Evolutionary conservation across 2,113 vertebrate species (phyloP).

Genomic region (Neotoma lepida): DNA sequence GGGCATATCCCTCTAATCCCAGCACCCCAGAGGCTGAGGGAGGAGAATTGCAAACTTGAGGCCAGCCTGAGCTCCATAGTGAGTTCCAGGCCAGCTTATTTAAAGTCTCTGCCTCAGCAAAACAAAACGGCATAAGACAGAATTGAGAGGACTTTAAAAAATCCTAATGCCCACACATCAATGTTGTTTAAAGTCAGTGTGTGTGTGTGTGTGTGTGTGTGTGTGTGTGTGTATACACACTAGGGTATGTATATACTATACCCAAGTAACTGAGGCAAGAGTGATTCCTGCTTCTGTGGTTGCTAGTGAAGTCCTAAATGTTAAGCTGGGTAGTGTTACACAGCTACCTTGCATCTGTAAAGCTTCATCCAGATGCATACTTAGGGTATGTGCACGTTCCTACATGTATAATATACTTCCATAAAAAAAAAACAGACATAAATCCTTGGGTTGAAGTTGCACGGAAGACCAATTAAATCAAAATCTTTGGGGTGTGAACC

Average conservation of each 20-base stretch:
- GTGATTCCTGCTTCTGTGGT: neutral
- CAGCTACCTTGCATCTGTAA: neutral
- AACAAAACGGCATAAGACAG: neutral
- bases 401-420: conserved; percentile 40
- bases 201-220: neutral
- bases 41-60: neutral
- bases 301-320: neutral
- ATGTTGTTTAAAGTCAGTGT: neutral
- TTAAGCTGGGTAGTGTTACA: neutral
- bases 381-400: conserved; percentile 12
- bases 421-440: conserved; percentile 29
- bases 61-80: neutral
- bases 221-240: neutral
- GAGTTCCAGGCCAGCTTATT: neutral
- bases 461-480: conserved; percentile 53
- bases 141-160: neutral
- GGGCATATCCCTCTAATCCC: neutral
- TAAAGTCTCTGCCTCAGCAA: neutral
- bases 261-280: neutral
- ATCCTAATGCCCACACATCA: neutral
- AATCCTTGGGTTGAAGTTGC: conserved; percentile 24
- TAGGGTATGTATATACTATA: too few species aligned
- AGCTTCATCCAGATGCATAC: neutral
- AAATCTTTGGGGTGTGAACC: conserved; percentile 19
- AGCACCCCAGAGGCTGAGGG: neutral